Evolutionary conservation across 2,113 vertebrate genomes (phyloP), one percentile per base, ranked within the genome.

Genomic region (Phrynosoma blainvillii): DNA sequence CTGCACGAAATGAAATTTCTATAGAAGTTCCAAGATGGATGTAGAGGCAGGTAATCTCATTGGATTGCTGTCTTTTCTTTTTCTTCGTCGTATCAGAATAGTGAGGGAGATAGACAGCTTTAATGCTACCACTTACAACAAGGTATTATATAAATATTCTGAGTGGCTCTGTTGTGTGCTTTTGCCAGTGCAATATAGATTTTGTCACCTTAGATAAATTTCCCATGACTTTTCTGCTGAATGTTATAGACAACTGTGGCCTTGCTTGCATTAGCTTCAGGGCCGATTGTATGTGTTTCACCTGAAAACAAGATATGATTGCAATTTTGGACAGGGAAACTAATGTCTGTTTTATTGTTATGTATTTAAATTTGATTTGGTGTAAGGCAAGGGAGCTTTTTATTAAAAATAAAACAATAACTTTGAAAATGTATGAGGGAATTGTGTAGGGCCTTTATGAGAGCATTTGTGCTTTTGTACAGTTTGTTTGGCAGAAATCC

Each of bases 301-400:
- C 82, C 84, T 93, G 91, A 90, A 91, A 87, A 65, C 23, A 36
- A 88, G 80, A 91, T 88, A 79, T 82, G 81, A 92, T 91, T 76
- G 91, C 91, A 73, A 4, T 92, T 91, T 91, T 84, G 95, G 93
- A 88, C 90, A 94, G 82, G 93, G 86, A 91, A 90, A 95, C 86
- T 89, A 91, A 94, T 94, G 84, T 2, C 0, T 89, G 71, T 86
- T 91, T 95, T 94, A 94, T 85, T 89, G 95, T 94, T 94, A 84
- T 90, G 76, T 93, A 93, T 96, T 95, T 95, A 94, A 94, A 95
- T 94, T 93, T 91, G 85, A 94, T 93, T 96, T 94, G 87, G 32
- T 42, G 76, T 27, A 82, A 88, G 91, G n/a, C 42, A 52, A 91
- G 82, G 81, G 89, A 91, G 9, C 18, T 1, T 90, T 92, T 95